phyloP scores from a whole-genome alignment of 2,797 vertebrate species.

The Pangasius krempfi region DNA sequence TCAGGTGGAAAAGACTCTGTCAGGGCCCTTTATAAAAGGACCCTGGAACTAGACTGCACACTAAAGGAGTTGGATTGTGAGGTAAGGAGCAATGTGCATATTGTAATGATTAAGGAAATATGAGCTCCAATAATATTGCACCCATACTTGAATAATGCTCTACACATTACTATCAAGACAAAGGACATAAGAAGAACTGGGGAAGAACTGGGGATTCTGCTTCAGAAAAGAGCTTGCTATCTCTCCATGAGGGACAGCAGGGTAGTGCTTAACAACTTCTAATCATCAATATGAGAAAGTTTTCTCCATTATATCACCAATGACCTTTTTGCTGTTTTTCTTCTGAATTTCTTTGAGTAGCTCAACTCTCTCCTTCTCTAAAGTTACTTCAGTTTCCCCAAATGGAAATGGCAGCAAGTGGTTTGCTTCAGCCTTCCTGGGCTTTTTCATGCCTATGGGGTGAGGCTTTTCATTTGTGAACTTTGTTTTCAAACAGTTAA shows the following conservation, averaged over 20 bases:
- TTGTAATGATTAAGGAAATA: too few relatives aligned
- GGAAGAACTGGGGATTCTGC: too few relatives aligned
- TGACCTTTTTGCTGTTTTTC: constrained; percentile 30
- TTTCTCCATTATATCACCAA: constrained; percentile 31
- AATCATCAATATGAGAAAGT: constrained; percentile 20
- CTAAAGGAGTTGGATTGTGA: too few relatives aligned
- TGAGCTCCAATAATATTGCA: too few relatives aligned
- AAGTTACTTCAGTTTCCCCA: constrained; percentile 1
- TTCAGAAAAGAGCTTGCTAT: constrained; percentile 32
- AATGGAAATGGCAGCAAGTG: constrained; percentile 47
- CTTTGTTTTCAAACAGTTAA: constrained; percentile 45
- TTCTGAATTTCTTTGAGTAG: constrained; percentile 31
- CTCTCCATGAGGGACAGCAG: constrained; percentile 19
- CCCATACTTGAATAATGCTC: too few relatives aligned
- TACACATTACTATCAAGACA: background rate
- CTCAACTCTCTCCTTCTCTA: constrained; percentile 4
- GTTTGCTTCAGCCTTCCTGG: constrained; percentile 54
- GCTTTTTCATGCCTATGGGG: constrained; percentile 47
- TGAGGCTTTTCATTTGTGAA: constrained; percentile 19
- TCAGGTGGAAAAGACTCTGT: background rate
- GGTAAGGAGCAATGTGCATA: too few relatives aligned
- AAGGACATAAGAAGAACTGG: background rate
- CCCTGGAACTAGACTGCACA: background rate
- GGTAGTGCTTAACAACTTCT: constrained; percentile 11
- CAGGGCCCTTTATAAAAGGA: background rate